Percentiles rank a stretch among this genome's conserved stretches.
These are phyloP conservation scores for Agrochola lota DNA, from an alignment of 2,888 invertebrate genomes.

Conservation along the genomic window DNA sequence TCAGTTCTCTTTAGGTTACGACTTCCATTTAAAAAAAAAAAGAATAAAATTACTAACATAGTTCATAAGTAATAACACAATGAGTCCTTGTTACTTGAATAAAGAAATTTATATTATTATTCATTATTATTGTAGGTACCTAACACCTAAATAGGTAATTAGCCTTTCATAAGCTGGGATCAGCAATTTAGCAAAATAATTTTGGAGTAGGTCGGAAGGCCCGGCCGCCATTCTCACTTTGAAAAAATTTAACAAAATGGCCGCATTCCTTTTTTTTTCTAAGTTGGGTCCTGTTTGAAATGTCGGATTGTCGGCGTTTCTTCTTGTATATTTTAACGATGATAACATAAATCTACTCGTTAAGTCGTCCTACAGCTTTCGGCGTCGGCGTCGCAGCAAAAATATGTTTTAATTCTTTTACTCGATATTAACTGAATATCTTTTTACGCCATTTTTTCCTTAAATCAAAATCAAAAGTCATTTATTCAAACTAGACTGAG, in stretches of 20 bases:
- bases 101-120: background rate
- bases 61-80: too few relatives aligned
- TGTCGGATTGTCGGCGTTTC: conserved; percentile 1
- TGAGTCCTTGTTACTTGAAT: too few relatives aligned
- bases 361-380: background rate
- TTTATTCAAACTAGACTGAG: too few relatives aligned
- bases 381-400: background rate
- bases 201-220: background rate
- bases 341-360: conserved; percentile 29
- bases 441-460: background rate
- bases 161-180: background rate
- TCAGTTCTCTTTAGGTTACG: background rate
- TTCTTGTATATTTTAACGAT: background rate
- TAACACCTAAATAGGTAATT: background rate
- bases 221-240: background rate
- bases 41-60: too few relatives aligned
- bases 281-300: background rate
- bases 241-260: conserved; percentile 15
- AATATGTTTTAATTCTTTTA: background rate
- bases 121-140: background rate
- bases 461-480: too few relatives aligned
- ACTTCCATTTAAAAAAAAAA: background rate
- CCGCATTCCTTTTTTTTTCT: background rate
- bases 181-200: background rate
- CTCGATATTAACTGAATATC: background rate